These are phyloP conservation scores for Passer domesticus DNA, from an alignment of 2,113 vertebrate genomes.

Conservation along the genomic window DNA sequence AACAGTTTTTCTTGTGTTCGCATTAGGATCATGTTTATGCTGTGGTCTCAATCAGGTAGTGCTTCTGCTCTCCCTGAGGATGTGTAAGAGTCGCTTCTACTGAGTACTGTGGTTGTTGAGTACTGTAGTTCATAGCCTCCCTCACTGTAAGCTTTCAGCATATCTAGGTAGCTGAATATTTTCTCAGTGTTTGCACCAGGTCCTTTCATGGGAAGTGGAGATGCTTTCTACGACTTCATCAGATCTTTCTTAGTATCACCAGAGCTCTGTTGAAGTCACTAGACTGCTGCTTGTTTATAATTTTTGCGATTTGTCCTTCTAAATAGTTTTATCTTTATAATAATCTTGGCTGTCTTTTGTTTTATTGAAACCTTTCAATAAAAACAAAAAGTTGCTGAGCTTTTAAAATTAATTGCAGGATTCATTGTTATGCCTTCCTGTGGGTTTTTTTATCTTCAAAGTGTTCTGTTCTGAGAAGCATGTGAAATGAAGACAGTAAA, in stretches of 20 bases:
- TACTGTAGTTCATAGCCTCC: neutral
- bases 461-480: neutral
- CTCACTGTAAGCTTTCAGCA: conserved; percentile 8
- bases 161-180: conserved; percentile 23
- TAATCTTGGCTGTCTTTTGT: neutral
- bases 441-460: neutral
- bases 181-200: neutral
- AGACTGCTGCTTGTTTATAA: neutral
- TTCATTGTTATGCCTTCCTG: neutral
- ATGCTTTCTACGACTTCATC: neutral
- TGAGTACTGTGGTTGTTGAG: neutral
- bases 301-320: neutral
- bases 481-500: neutral
- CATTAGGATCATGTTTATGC: conserved; percentile 49
- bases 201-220: neutral
- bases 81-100: neutral
- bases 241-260: neutral
- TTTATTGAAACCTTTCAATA: neutral
- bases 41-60: neutral
- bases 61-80: neutral
- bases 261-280: conserved; percentile 20
- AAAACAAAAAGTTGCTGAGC: neutral
- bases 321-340: neutral
- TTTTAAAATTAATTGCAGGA: neutral
- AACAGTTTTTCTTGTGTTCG: neutral